Percentiles rank a stretch among this genome's conserved stretches.
Conservation (phyloP, 2,797 vertebrate genomes). For the Cottoperca gobio region DNA sequence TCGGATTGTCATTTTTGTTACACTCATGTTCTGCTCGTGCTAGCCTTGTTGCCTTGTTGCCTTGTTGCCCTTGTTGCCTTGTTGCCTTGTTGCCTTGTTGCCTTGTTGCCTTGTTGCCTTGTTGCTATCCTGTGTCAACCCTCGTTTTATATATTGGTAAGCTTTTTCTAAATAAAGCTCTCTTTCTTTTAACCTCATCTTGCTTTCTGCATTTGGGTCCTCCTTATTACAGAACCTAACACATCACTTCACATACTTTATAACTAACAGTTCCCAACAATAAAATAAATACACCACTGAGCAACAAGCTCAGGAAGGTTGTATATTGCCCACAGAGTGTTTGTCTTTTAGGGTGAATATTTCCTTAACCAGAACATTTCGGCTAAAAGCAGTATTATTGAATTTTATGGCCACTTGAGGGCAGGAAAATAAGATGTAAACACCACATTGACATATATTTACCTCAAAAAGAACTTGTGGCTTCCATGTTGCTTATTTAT, state of each 20-base stretch:
- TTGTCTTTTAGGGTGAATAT: background rate
- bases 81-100: no score
- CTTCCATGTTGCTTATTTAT: background rate
- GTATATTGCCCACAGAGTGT: background rate
- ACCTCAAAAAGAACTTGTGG: background rate
- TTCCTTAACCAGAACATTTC: background rate
- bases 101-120: no score
- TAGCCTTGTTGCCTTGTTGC: no score
- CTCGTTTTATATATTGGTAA: no score
- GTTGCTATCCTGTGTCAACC: no score
- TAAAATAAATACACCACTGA: slow-evolving; percentile 9
- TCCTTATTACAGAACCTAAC: no score
- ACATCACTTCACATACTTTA: slow-evolving; percentile 31
- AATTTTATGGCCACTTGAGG: background rate
- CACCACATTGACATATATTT: background rate
- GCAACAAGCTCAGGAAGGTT: slow-evolving; percentile 13
- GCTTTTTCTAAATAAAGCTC: no score
- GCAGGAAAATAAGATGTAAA: background rate
- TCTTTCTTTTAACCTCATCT: no score
- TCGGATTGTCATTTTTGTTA: no score
- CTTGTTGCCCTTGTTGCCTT: no score
- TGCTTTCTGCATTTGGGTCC: no score
- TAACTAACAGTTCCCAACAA: background rate
- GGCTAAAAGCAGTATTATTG: background rate
- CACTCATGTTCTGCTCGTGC: no score